Evolutionary conservation across 2,888 invertebrate genomes (phyloP).

Genomic region (Drosophila rellima): DNA sequence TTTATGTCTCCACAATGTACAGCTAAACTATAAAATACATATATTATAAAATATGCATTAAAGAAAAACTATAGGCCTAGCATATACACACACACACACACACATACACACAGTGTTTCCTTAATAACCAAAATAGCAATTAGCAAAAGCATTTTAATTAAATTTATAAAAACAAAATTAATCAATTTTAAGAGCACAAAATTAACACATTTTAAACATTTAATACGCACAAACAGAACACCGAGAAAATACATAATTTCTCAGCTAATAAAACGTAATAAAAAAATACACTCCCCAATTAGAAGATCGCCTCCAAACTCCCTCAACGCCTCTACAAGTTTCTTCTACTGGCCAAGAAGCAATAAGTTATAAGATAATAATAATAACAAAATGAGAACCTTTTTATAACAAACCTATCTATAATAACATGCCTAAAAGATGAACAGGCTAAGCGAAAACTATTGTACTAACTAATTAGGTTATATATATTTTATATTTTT

Average conservation of each 20-base stretch:
- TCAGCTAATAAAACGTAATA: constrained; percentile 4
- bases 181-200: constrained; percentile 20
- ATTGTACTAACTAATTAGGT: constrained; percentile 76
- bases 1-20: constrained; percentile 69
- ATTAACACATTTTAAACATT: constrained; percentile 23
- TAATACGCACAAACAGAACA: constrained; percentile 27
- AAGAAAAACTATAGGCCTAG: constrained; percentile 52
- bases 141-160: constrained; percentile 49
- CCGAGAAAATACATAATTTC: constrained; percentile 7
- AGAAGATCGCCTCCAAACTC: constrained; percentile 1
- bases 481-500: constrained; percentile 71
- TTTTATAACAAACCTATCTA: constrained; percentile 42
- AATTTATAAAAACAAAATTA: constrained; percentile 12
- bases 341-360: constrained; percentile 50
- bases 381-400: constrained; percentile 30
- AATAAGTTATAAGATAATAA: constrained; percentile 56
- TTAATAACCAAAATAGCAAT: constrained; percentile 69
- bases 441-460: constrained; percentile 53
- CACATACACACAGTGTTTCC: constrained; percentile 65
- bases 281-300: constrained; percentile 1
- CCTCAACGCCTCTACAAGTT: constrained; percentile 18
- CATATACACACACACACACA: constrained; percentile 37
- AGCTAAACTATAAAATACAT: constrained; percentile 57
- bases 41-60: constrained; percentile 45
- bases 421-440: constrained; percentile 35